Conservation (phyloP, 2,797 vertebrate genomes). For the Acipenser ruthenus region DNA sequence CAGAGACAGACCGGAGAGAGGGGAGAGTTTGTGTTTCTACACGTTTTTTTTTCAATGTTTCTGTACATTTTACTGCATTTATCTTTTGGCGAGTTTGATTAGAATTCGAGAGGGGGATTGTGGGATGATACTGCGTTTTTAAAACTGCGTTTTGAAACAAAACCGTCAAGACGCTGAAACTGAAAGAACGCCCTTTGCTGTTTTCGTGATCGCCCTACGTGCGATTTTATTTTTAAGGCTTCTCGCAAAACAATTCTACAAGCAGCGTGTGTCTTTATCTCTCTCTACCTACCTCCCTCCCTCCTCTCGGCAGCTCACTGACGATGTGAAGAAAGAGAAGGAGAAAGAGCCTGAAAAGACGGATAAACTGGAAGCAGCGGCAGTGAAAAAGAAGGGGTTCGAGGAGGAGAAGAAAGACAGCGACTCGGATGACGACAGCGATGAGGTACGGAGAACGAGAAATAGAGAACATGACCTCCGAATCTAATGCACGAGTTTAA, state of each 20-base stretch:
- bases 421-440: constrained; percentile 61
- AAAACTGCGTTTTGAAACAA: too few species aligned
- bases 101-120: too few species aligned
- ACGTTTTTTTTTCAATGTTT: not conserved
- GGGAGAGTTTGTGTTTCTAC: not conserved
- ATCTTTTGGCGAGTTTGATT: too few species aligned
- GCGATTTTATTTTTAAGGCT: too few species aligned
- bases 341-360: constrained; percentile 84
- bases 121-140: too few species aligned
- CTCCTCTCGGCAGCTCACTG: constrained; percentile 61
- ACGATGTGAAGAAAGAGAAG: constrained; percentile 87
- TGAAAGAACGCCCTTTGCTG: too few species aligned
- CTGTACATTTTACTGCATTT: not conserved
- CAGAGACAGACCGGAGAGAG: not conserved
- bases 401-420: constrained; percentile 80
- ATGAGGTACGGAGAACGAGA: constrained; percentile 57
- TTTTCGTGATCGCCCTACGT: too few species aligned
- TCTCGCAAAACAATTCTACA: too few species aligned
- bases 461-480: too few species aligned
- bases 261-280: not conserved
- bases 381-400: constrained; percentile 77
- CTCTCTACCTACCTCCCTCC: not conserved
- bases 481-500: too few species aligned
- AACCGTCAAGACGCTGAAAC: too few species aligned
- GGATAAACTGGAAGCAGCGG: constrained; percentile 60